Conservation (phyloP, 1,140 invertebrate species). For the Drosophila bocqueti region DNA sequence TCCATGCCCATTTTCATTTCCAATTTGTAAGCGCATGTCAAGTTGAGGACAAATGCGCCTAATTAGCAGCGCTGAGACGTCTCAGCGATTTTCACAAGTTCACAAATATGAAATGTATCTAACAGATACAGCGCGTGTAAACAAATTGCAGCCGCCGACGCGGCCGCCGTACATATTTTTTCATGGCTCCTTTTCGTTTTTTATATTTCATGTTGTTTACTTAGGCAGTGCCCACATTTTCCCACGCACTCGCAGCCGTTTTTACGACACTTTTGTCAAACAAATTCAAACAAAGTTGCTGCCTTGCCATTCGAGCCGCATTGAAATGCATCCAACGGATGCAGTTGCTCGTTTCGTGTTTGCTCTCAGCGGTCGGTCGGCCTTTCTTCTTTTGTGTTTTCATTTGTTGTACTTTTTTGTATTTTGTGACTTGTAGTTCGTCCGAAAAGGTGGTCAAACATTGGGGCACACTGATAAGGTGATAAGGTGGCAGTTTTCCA, state of each 20-base stretch:
- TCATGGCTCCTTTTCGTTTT: slow-evolving; percentile 20
- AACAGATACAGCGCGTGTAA: slow-evolving; percentile 67
- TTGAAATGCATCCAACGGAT: slow-evolving; percentile 69
- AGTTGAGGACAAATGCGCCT: slow-evolving; percentile 75
- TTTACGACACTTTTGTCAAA: slow-evolving; percentile 73
- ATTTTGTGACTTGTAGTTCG: slow-evolving; percentile 40
- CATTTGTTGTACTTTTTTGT: not conserved
- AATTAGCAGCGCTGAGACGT: slow-evolving; percentile 70
- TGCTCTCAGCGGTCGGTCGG: slow-evolving; percentile 38
- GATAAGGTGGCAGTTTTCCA: slow-evolving; percentile 43
- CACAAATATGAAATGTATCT: slow-evolving; percentile 78
- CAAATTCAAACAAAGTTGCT: slow-evolving; percentile 33
- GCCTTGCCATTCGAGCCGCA: slow-evolving; percentile 41
- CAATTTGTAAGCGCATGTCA: slow-evolving; percentile 74
- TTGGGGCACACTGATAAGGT: slow-evolving; percentile 50
- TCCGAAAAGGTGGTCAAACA: slow-evolving; percentile 66
- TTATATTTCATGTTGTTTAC: slow-evolving; percentile 45
- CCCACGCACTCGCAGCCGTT: slow-evolving; percentile 61
- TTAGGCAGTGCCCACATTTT: slow-evolving; percentile 74
- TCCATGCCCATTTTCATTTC: slow-evolving; percentile 56
- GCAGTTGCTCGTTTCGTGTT: slow-evolving; percentile 47
- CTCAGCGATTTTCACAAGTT: slow-evolving; percentile 80
- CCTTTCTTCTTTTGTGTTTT: slow-evolving; percentile 46
- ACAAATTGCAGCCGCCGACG: slow-evolving; percentile 61
- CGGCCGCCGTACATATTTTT: slow-evolving; percentile 14